These are phyloP conservation scores for Sitodiplosis mosellana DNA, from an alignment of 1,140 invertebrate genomes.

Conservation along the genomic window DNA sequence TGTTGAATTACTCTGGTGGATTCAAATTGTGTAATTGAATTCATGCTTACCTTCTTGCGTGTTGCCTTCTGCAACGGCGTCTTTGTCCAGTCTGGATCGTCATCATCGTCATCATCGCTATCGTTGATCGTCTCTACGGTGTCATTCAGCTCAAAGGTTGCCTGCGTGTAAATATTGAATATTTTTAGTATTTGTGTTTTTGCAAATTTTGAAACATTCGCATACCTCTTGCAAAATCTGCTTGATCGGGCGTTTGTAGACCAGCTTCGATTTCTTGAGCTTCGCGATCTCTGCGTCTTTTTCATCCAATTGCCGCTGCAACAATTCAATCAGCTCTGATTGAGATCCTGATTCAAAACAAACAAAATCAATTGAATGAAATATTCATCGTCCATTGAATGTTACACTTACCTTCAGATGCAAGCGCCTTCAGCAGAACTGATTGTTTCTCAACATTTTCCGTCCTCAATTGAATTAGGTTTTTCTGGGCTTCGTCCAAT, in stretches of 20 bases:
- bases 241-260: too few species aligned
- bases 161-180: slow-evolving; percentile 4
- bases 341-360: slow-evolving; percentile 4
- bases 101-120: slow-evolving; percentile 28
- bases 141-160: neutral
- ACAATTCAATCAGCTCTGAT: slow-evolving; percentile 9
- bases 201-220: neutral
- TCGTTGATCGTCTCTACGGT: slow-evolving; percentile 21
- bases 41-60: slow-evolving; percentile 11
- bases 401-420: slow-evolving; percentile 1
- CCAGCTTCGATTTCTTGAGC: too few species aligned
- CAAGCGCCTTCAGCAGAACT: slow-evolving; percentile 1
- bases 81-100: slow-evolving; percentile 49
- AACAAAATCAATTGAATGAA: slow-evolving; percentile 1
- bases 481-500: neutral
- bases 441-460: slow-evolving; percentile 2
- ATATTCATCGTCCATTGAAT: too few species aligned
- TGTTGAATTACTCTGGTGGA: slow-evolving; percentile 2
- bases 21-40: slow-evolving; percentile 3
- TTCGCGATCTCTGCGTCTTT: slow-evolving; percentile 3
- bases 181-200: neutral
- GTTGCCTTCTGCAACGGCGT: slow-evolving; percentile 34
- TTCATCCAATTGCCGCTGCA: slow-evolving; percentile 8
- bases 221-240: neutral
- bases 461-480: too few species aligned